Evolutionary conservation across 1,140 invertebrate genomes (phyloP).

Genomic region (Leptinotarsa undecemlineata): DNA sequence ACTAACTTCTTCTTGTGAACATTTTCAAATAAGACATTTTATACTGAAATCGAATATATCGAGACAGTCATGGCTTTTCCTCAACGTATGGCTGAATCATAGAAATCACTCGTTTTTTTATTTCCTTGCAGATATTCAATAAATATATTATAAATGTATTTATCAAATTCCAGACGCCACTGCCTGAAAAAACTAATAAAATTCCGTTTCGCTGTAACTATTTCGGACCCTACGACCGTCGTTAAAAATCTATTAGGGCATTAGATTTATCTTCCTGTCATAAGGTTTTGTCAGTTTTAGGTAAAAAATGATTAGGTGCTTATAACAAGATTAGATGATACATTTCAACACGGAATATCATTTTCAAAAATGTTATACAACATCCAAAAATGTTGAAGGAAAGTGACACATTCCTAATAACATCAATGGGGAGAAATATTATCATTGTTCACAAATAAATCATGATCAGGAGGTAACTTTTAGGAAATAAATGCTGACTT

Average conservation of each 20-base stretch:
- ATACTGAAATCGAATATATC: no score
- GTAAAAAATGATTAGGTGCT: conserved; percentile 30
- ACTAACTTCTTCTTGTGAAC: no score
- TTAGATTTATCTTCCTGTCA: conserved; percentile 36
- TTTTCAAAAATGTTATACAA: neutral
- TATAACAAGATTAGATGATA: conserved; percentile 10
- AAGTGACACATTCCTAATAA: neutral
- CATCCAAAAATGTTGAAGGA: neutral
- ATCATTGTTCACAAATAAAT: no score
- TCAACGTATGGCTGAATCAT: no score
- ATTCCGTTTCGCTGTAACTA: neutral
- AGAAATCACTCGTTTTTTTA: no score
- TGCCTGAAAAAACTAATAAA: conserved; percentile 28
- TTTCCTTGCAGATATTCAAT: no score
- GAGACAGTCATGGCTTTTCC: no score
- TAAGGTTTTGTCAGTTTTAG: conserved; percentile 30
- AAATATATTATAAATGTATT: no score
- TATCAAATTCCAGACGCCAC: neutral
- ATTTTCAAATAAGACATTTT: no score
- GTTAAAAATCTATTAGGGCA: conserved; percentile 38
- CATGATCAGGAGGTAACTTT: no score
- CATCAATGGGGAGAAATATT: no score
- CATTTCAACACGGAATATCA: conserved; percentile 5
- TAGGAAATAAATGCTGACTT: no score
- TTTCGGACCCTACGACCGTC: conserved; percentile 20